phyloP scores from a whole-genome alignment of 37 sponge, comb jelly and placozoan species.

The Bolinopsis microptera region DNA sequence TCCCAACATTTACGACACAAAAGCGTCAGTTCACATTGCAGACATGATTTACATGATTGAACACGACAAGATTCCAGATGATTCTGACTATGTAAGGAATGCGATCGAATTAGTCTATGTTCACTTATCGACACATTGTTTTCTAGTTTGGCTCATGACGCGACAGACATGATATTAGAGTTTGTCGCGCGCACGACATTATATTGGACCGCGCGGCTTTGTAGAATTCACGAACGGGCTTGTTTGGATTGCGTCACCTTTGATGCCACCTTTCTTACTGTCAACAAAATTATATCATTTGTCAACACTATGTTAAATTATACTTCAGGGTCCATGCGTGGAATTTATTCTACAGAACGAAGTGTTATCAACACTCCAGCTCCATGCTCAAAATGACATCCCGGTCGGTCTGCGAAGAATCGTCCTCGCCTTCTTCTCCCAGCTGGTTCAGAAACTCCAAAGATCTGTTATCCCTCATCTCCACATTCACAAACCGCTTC shows the following conservation, averaged over 20 bases:
- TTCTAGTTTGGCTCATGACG: not conserved
- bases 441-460: slow-evolving; percentile 17
- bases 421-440: slow-evolving; percentile 57
- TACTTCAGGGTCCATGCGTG: slow-evolving; percentile 44
- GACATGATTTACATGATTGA: slow-evolving; percentile 59
- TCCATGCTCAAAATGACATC: slow-evolving; percentile 45
- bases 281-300: not conserved
- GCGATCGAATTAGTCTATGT: not conserved
- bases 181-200: slow-evolving; percentile 1
- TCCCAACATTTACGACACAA: not conserved
- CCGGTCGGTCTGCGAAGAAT: slow-evolving; percentile 11
- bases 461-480: slow-evolving; percentile 19
- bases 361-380: slow-evolving; percentile 28
- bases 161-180: not conserved
- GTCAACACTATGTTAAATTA: not conserved
- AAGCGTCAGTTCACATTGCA: slow-evolving; percentile 5
- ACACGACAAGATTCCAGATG: slow-evolving; percentile 24
- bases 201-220: not conserved
- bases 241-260: not conserved
- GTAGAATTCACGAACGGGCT: slow-evolving; percentile 13
- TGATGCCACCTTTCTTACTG: not conserved
- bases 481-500: not conserved
- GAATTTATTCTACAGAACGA: slow-evolving; percentile 55
- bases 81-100: slow-evolving; percentile 60
- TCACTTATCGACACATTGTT: not conserved